These are phyloP conservation scores for Limnothrissa miodon DNA, from an alignment of 2,113 vertebrate genomes.

Conservation along the genomic window DNA sequence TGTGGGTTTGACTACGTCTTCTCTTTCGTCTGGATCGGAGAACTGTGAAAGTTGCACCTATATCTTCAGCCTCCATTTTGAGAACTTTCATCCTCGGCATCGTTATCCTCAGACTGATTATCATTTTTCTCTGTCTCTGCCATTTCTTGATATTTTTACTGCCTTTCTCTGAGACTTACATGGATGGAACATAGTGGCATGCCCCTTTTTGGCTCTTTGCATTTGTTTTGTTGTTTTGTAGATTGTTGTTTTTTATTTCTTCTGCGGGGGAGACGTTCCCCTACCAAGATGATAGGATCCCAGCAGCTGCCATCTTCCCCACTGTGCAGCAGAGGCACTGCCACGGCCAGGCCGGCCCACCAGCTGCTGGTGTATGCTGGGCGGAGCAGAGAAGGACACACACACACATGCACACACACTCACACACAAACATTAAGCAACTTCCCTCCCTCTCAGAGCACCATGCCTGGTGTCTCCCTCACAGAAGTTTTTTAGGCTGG, in stretches of 20 bases:
- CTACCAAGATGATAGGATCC: slow-evolving; percentile 41
- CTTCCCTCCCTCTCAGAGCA: slow-evolving; percentile 45
- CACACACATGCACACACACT: slow-evolving; percentile 19
- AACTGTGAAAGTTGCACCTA: too few species aligned
- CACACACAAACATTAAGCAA: slow-evolving; percentile 29
- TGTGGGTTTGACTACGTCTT: too few species aligned
- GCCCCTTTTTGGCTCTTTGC: not conserved
- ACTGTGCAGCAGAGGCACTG: slow-evolving; percentile 51
- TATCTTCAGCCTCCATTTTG: too few species aligned
- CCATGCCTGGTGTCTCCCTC: not conserved
- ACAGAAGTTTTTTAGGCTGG: not conserved
- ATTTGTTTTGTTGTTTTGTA: slow-evolving; percentile 37
- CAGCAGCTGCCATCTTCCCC: slow-evolving; percentile 59
- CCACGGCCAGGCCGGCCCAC: slow-evolving; percentile 42
- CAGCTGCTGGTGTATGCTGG: slow-evolving; percentile 52
- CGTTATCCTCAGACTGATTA: too few species aligned
- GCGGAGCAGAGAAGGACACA: slow-evolving; percentile 40
- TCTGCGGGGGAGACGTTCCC: slow-evolving; percentile 50
- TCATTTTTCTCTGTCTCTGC: not conserved
- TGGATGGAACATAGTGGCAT: not conserved
- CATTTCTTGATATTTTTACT: not conserved
- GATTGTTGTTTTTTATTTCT: slow-evolving; percentile 40
- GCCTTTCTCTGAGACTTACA: not conserved
- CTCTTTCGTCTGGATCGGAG: too few species aligned
- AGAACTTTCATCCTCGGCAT: too few species aligned